Evolutionary conservation across 2,113 vertebrate genomes (phyloP), one percentile per base, ranked within the genome.

Genomic region (Lepisosteus oculatus): DNA sequence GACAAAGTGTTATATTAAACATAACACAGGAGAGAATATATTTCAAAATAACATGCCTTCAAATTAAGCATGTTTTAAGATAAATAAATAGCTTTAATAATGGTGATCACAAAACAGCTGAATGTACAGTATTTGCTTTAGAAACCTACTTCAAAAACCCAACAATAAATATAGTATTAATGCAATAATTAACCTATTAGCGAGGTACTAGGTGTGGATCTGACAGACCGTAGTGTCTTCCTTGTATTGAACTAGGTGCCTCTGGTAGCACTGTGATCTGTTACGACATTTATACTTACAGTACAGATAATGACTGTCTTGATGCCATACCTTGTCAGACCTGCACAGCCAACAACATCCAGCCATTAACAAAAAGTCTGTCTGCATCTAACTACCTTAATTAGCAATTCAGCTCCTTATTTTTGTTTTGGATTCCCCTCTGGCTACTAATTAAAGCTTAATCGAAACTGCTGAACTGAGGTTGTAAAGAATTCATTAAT

Each of bases 371-470:
- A 93, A 92, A 94, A 89, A 90, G 73, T 70, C 80, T 91, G 90
- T 91, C 92, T 88, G 89, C 93, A 94, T 94, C 94, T 92, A 90
- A 92, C 91, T 93, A 92, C 93, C 93, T 95, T 97, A 95, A 97
- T 98, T 98, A 97, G 93, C 93, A 94, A 98, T 99, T 98, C 97
- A 94, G 86, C 92, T 96, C 92, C 94, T 95, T 96, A 95, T 95
- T 98, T 98, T 96, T 96, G 95, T 97, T 98, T 93, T 95, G 93
- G 93, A 94, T 95, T 95, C 93, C 95, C 97, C 97, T 97, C 95
- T 95, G 95, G 97, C 96, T 97, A 96, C 95, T 98, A 98, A 98
- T 99, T 99, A 99, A 98, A 98, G 95, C 96, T 97, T 97, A 96
- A 99, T 98, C 91, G 92, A 98, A 99, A 96, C 93, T 92, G 92